Evolutionary conservation across 2,113 vertebrate species (phyloP).

Genomic region (Silurus meridionalis): DNA sequence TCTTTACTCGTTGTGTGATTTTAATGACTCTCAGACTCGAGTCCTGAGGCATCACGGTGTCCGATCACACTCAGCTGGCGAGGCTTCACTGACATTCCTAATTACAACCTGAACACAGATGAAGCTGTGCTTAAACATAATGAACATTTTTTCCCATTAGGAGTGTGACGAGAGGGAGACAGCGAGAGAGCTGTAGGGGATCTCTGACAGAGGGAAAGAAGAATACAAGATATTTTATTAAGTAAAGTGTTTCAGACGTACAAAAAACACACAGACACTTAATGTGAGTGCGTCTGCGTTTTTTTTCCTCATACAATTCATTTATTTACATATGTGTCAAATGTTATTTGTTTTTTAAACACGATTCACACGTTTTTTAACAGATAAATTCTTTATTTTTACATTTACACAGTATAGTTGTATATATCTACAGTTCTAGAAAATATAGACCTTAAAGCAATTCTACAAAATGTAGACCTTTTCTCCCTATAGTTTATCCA

Average conservation of each 20-base stretch:
- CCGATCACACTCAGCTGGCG: conserved; percentile 16
- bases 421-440: too few species aligned
- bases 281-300: too few species aligned
- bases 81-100: conserved; percentile 19
- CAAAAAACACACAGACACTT: too few species aligned
- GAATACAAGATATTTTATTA: too few species aligned
- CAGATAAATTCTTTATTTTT: neutral
- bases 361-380: too few species aligned
- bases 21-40: neutral
- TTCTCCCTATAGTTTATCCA: too few species aligned
- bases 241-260: too few species aligned
- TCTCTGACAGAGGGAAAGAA: neutral
- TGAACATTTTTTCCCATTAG: conserved; percentile 27
- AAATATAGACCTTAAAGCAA: too few species aligned
- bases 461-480: too few species aligned
- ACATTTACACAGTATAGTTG: neutral
- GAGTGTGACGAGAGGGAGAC: neutral
- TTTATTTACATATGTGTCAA: neutral
- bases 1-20: neutral
- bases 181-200: conserved; percentile 20
- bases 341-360: too few species aligned
- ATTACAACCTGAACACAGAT: conserved; percentile 10
- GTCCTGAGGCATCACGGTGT: conserved; percentile 5
- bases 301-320: neutral
- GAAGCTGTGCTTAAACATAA: conserved; percentile 15